Evolutionary conservation across 2,888 invertebrate genomes (phyloP).

Genomic region (Sialis fuliginosa): DNA sequence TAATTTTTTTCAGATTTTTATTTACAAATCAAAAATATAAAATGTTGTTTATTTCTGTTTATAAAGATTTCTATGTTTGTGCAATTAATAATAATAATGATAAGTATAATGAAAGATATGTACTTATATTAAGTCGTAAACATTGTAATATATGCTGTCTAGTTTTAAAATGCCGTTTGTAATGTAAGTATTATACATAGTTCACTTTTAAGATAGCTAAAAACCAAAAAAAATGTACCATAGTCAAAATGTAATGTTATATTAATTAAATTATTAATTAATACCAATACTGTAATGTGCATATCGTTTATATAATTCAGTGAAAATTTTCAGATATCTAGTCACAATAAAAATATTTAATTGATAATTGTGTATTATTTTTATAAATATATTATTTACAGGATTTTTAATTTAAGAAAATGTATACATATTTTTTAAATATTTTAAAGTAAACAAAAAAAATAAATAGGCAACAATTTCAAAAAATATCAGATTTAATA

Average conservation of each 20-base stretch:
- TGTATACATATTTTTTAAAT: no score
- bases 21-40: no score
- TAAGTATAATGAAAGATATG: no score
- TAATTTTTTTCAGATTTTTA: no score
- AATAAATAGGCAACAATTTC: no score
- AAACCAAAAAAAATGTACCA: slow-evolving; percentile 10
- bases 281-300: slow-evolving; percentile 13
- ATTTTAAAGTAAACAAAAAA: no score
- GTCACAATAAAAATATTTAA: slow-evolving; percentile 39
- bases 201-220: slow-evolving; percentile 3
- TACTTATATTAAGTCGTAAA: no score
- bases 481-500: no score
- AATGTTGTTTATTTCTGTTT: no score
- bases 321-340: slow-evolving; percentile 42
- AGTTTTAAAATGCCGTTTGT: not conserved
- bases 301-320: slow-evolving; percentile 39
- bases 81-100: no score
- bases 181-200: not conserved
- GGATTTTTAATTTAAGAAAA: not conserved
- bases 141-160: no score
- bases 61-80: no score
- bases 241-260: slow-evolving; percentile 9
- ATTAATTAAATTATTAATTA: slow-evolving; percentile 9
- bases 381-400: not conserved
- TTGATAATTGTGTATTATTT: not conserved